Conservation (phyloP, 1,140 invertebrate genomes). For the Bombus confusus region DNA sequence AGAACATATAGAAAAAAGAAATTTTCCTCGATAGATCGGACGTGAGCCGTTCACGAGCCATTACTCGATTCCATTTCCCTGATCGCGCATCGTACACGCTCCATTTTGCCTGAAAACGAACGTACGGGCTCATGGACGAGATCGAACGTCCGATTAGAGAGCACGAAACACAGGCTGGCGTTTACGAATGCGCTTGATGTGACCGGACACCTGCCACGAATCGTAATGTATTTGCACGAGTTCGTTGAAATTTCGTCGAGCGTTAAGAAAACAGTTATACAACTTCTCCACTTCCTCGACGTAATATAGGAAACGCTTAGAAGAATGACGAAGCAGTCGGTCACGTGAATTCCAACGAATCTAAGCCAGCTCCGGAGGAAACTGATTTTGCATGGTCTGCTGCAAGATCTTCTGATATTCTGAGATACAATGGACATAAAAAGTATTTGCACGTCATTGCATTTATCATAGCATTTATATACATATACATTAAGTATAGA, state of each 20-base stretch:
- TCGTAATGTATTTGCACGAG: slow-evolving; percentile 21
- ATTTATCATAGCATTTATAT: neutral
- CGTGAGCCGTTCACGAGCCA: neutral
- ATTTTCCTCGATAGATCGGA: neutral
- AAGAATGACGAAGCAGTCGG: neutral
- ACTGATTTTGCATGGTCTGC: neutral
- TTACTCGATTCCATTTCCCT: neutral
- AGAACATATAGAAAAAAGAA: too few relatives aligned
- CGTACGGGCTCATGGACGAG: neutral
- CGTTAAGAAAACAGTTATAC: slow-evolving; percentile 41
- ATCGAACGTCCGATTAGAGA: neutral
- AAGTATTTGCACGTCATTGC: neutral
- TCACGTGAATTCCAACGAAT: slow-evolving; percentile 2
- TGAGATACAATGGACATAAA: neutral
- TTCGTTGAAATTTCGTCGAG: slow-evolving; percentile 39
- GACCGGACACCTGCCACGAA: neutral
- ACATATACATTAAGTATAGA: too few relatives aligned
- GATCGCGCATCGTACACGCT: neutral
- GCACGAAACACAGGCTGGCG: neutral
- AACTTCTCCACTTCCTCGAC: slow-evolving; percentile 27
- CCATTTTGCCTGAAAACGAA: slow-evolving; percentile 1
- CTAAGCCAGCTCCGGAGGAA: neutral
- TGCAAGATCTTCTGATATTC: neutral
- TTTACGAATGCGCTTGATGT: slow-evolving; percentile 23
- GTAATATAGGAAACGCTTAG: slow-evolving; percentile 28